phyloP scores from a whole-genome alignment of 2,113 vertebrate genomes.

The Eublepharis macularius region DNA sequence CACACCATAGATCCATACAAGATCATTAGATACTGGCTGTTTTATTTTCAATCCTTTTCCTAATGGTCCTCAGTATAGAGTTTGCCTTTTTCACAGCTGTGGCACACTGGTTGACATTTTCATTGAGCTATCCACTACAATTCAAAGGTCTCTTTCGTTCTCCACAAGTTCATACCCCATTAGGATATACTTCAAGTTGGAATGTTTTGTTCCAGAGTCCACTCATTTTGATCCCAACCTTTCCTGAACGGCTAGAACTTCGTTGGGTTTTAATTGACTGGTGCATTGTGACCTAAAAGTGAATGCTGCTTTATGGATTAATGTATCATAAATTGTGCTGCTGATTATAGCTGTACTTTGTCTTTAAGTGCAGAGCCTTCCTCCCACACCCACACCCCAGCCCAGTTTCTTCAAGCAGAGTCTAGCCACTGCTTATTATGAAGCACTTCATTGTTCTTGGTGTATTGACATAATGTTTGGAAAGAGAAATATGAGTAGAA shows the following conservation, averaged over 20 bases:
- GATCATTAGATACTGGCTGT: too few relatives aligned
- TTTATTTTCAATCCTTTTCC: too few relatives aligned
- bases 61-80: too few relatives aligned
- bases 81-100: too few relatives aligned
- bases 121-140: too few relatives aligned
- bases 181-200: too few relatives aligned
- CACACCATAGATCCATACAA: too few relatives aligned
- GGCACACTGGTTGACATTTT: too few relatives aligned
- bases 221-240: background rate
- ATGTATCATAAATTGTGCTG: background rate
- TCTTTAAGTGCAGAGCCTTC: constrained; percentile 25
- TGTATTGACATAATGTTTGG: constrained; percentile 18
- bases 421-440: background rate
- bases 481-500: constrained; percentile 7
- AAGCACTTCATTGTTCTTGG: background rate
- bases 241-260: background rate
- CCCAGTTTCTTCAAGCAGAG: background rate
- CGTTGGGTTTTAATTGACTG: background rate
- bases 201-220: background rate
- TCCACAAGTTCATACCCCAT: too few relatives aligned
- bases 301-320: constrained; percentile 6
- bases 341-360: constrained; percentile 4
- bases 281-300: background rate
- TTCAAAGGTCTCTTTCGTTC: too few relatives aligned
- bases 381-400: background rate